Base-by-base conservation (phyloP, 2,113 vertebrate genomes). In the Corythornis madagascariensis region DNA sequence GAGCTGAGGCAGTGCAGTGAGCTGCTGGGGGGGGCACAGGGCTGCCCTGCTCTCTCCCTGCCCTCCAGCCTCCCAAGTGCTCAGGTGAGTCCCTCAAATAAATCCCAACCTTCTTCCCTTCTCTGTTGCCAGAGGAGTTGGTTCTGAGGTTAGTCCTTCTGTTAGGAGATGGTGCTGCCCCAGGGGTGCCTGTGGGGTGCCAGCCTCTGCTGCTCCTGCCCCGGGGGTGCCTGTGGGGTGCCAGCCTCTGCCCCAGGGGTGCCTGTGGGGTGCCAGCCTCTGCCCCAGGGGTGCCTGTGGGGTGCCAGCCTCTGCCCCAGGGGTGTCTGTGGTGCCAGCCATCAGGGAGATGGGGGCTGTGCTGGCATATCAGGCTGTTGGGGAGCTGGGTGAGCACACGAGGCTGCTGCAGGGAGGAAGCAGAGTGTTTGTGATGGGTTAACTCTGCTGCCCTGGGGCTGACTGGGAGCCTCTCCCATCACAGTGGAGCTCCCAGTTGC, bases 131-230 rank as follows among this genome's bases (percentile, higher is more conserved):
- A 26, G 40, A 74, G 25, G n/a, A 26, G 28, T 80, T 88, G 31
- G 70, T 80, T 93, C 40, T 60, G 59, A 63, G 63, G 31, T 64
- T 48, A 26, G 67, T 61, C 65, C 59, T 82, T 75, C 1, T 7
- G 35, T 35, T 43, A 17, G 31, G 18, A 56, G n/a, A 15, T 11
- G 1, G 1, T 26, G 2, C 31, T n/a, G 71, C 69, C 1, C 0
- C 42, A n/a, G 63, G 21, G 65, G 2, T 33, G 55, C 61, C 60
- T 96, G 66, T 89, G 38, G 38, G 38, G 38, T 38, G 38, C 38
- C 38, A 38, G 42, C 52, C 2, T 35, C 33, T 26, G 2, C 31
- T n/a, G 2, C 35, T 55, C 35, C 25, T 84, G 71, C 69, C 1
- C 0, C 42, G 29, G 63, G 21, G 65, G 2, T 33, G 55, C 61